phyloP scores from a whole-genome alignment of 1,140 invertebrate genomes.

The Brachystomella parvula region DNA sequence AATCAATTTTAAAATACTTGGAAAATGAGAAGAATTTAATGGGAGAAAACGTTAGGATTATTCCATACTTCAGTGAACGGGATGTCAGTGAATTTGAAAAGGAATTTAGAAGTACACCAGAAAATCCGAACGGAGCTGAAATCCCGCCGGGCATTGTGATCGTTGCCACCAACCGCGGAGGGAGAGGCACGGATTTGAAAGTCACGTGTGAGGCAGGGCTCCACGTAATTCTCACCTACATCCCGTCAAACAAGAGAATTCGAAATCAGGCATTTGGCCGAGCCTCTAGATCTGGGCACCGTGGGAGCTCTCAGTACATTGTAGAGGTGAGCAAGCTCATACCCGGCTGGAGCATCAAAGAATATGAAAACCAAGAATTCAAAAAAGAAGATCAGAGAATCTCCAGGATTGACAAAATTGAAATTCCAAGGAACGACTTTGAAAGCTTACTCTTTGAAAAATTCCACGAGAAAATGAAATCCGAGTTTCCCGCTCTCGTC shows the following conservation, averaged over 20 bases:
- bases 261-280: constrained; percentile 37
- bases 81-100: not conserved
- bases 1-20: not conserved
- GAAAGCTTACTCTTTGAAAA: constrained; percentile 5
- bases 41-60: not conserved
- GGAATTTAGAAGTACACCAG: not conserved
- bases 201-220: constrained; percentile 31
- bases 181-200: constrained; percentile 44
- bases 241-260: constrained; percentile 34
- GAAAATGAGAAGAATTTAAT: not conserved
- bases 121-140: not conserved
- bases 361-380: not conserved
- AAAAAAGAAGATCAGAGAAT: not conserved
- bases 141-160: constrained; percentile 27
- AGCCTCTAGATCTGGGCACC: constrained; percentile 32
- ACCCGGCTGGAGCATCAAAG: not conserved
- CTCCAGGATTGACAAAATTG: not conserved
- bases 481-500: not conserved
- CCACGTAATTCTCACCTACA: constrained; percentile 37
- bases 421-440: constrained; percentile 1
- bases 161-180: constrained; percentile 44
- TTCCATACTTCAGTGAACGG: not conserved
- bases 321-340: not conserved
- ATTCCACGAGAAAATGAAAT: constrained; percentile 5
- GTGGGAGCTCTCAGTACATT: constrained; percentile 20